Conservation (phyloP, 2,797 vertebrate genomes). For the Meriones psammophilus region DNA sequence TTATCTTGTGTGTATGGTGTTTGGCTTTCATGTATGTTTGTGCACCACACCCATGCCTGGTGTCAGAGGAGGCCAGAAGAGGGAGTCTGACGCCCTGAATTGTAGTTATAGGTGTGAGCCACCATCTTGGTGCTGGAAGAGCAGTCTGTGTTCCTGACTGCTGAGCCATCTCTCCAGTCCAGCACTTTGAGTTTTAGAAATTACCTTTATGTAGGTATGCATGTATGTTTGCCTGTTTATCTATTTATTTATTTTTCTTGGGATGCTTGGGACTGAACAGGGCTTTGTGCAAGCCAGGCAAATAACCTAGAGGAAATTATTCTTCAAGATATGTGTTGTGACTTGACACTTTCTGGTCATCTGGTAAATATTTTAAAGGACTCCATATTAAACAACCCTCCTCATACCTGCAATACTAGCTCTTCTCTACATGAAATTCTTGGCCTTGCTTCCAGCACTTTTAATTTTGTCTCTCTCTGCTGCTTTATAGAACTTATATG, state of each 20-base stretch:
- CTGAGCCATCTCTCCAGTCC: not conserved
- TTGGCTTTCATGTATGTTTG: not conserved
- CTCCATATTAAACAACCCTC: slow-evolving; percentile 2
- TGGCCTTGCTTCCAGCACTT: not conserved
- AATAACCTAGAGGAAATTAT: slow-evolving; percentile 31
- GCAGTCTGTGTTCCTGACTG: not conserved
- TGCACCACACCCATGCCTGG: not conserved
- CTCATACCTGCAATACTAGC: not conserved
- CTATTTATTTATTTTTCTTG: not conserved
- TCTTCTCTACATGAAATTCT: not conserved
- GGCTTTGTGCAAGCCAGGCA: not conserved
- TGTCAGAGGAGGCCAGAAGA: not conserved
- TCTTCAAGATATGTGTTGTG: not conserved
- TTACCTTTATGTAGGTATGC: not conserved
- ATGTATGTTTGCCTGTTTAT: not conserved
- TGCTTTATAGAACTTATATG: not conserved
- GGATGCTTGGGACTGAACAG: not conserved
- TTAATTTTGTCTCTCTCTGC: not conserved
- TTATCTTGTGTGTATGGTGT: not conserved
- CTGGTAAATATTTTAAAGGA: not conserved
- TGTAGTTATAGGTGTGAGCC: not conserved
- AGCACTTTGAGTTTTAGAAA: not conserved
- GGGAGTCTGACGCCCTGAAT: too few species aligned
- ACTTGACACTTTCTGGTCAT: not conserved
- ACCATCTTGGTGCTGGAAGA: not conserved